A percentile compares a stretch with the other conserved stretches of the same genome.
Conservation (phyloP, 2,113 vertebrate genomes). For the Melanotaenia duboulayi region DNA sequence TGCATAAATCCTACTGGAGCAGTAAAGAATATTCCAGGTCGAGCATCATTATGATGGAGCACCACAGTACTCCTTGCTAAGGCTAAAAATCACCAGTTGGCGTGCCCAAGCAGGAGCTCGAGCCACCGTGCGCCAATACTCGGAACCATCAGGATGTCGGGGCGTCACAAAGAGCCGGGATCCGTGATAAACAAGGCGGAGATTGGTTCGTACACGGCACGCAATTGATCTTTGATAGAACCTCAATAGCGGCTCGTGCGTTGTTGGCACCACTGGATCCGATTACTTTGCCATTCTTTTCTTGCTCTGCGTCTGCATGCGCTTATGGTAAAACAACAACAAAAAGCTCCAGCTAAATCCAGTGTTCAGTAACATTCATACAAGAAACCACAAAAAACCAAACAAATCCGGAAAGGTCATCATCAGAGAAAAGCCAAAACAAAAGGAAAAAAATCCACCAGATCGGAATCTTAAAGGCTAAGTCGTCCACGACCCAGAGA, state of each 20-base stretch:
- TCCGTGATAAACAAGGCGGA: background rate
- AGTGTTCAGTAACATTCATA: background rate
- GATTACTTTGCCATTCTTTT: constrained; percentile 20
- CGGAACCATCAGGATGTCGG: constrained; percentile 56
- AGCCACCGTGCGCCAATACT: constrained; percentile 36
- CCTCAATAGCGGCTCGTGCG: constrained; percentile 19
- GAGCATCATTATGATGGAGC: background rate
- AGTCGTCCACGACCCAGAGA: background rate
- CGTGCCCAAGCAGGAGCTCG: constrained; percentile 36
- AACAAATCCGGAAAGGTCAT: background rate
- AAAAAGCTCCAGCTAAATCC: background rate
- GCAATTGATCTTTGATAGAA: background rate
- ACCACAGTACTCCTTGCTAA: background rate
- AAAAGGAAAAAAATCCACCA: background rate
- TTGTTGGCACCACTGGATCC: constrained; percentile 44
- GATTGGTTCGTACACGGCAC: background rate
- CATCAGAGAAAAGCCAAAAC: too few species aligned
- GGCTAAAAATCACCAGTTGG: constrained; percentile 43
- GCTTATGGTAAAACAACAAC: background rate
- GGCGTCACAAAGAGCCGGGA: constrained; percentile 24
- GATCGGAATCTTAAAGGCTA: too few species aligned
- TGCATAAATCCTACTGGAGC: constrained; percentile 28
- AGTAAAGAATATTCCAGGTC: constrained; percentile 33
- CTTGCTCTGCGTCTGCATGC: background rate
- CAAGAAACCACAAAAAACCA: background rate